Evolutionary conservation across 1,140 invertebrate genomes (phyloP).

Genomic region (Scaptomyza montana): DNA sequence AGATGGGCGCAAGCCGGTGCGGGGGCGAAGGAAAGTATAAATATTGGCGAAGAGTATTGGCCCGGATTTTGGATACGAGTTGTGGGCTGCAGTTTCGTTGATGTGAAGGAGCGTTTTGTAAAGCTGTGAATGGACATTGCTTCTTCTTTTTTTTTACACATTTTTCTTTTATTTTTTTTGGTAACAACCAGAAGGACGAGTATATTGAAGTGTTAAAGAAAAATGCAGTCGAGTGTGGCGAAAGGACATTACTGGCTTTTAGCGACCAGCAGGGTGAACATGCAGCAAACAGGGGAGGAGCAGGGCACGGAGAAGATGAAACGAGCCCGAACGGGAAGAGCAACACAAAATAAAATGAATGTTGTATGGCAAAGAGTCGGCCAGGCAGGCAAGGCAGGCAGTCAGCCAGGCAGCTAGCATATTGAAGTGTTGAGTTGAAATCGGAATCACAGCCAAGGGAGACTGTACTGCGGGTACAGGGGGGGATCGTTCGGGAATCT

Average conservation of each 20-base stretch:
- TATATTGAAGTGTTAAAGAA: constrained; percentile 82
- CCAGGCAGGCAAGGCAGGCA: constrained; percentile 12
- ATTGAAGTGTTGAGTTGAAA: constrained; percentile 78
- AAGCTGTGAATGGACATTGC: constrained; percentile 50
- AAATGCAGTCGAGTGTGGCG: constrained; percentile 80
- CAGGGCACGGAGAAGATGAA: background rate
- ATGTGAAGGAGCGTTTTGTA: constrained; percentile 28
- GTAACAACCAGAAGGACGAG: constrained; percentile 42
- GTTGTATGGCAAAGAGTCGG: constrained; percentile 60
- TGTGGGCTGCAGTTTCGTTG: constrained; percentile 60
- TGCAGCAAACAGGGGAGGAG: background rate
- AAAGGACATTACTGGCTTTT: constrained; percentile 82
- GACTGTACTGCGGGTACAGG: constrained; percentile 2
- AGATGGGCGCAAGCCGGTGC: background rate
- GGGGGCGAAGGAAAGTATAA: background rate
- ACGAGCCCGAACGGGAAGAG: constrained; percentile 3
- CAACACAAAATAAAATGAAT: constrained; percentile 76
- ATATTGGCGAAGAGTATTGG: constrained; percentile 56
- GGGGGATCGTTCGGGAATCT: constrained; percentile 30
- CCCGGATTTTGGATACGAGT: constrained; percentile 54
- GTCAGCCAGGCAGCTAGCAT: constrained; percentile 57
- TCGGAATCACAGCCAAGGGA: constrained; percentile 46
- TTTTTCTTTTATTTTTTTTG: constrained; percentile 35
- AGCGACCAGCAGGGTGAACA: constrained; percentile 62
- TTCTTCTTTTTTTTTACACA: constrained; percentile 45